Evolutionary conservation across 2,888 invertebrate species (phyloP), one percentile per base, ranked within the genome.

Genomic region (Norana najaformis): DNA sequence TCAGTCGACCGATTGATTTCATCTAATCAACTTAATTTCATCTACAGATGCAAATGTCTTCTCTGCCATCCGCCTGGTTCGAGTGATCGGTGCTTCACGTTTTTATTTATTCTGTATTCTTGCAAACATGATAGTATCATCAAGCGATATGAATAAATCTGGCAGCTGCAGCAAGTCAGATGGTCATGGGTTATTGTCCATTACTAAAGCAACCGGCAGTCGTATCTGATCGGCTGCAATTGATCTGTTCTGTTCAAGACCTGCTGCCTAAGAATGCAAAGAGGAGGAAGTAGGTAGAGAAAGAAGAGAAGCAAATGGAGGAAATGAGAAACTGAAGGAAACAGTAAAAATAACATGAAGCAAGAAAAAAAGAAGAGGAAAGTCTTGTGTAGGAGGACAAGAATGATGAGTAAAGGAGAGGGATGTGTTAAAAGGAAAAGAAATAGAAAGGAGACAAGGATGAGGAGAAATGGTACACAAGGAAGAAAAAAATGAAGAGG

Each of bases 1-100:
- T 69, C 69, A 69, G n/a, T 69, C 69, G 69, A 69, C 69, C 69
- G n/a, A 69, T n/a, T 69, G 69, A 69, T 69, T 69, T 69, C 69
- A 69, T 69, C 69, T 69, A 69, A 69, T 69, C 69, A 69, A 69
- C 69, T 69, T 69, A 69, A 69, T 69, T 69, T 69, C 69, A 69
- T 69, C 69, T 69, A 16, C 18, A 69, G 69, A 69, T 16, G 69
- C 69, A 69, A 69, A 69, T 69, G 30, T 69, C 69, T 69, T 69
- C 53, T 53, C 69, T n/a, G 11, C n/a, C 69, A 69, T 30, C n/a
- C 69, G 13, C 69, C 69, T n/a, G 30, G n/a, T 69, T n/a, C n/a
- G 69, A 69, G n/a, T 8, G 69, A 69, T 69, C 69, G 69, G 30
- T 69, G n/a, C n/a, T 69, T n/a, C 69, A 11, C 69, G 18, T n/a